Evolutionary conservation across 2,888 invertebrate species (phyloP).

Genomic region (Luffia ferchaultella): DNA sequence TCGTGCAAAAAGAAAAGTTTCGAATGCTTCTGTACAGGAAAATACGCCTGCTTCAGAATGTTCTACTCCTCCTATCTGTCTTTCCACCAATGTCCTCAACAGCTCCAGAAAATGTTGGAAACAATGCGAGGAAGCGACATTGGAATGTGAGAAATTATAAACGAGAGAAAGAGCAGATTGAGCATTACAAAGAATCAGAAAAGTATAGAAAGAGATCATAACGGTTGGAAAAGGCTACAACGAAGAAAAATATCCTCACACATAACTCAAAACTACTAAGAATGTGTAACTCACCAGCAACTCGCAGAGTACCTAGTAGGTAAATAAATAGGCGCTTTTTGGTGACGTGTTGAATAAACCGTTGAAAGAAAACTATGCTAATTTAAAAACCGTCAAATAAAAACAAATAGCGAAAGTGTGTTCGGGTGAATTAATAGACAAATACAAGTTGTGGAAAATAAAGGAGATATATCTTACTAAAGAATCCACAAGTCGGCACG

Average conservation of each 20-base stretch:
- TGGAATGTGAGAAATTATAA: constrained; percentile 9
- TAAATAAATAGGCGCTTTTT: constrained; percentile 14
- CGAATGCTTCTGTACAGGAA: not conserved
- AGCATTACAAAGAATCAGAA: constrained; percentile 11
- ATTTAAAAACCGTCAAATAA: constrained; percentile 11
- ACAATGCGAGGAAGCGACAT: constrained; percentile 9
- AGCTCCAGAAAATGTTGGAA: not conserved
- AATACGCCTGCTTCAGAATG: not conserved
- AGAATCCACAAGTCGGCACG: constrained; percentile 12
- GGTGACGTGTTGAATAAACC: constrained; percentile 15
- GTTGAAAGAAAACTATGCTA: constrained; percentile 13
- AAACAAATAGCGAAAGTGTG: constrained; percentile 12
- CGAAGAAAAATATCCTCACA: constrained; percentile 13
- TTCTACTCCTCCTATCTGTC: not conserved
- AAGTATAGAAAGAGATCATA: constrained; percentile 14
- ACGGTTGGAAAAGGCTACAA: constrained; percentile 13
- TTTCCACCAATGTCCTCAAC: not conserved
- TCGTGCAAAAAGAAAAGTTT: constrained; percentile 11
- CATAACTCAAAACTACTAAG: constrained; percentile 16
- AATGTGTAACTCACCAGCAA: constrained; percentile 15
- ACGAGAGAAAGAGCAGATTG: constrained; percentile 4
- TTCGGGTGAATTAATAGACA: constrained; percentile 10
- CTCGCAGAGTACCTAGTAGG: constrained; percentile 16
- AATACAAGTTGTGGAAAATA: constrained; percentile 9
- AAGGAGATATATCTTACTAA: constrained; percentile 12